A percentile compares a stretch with the other conserved stretches of the same genome.
Evolutionary conservation across 2,113 vertebrate genomes (phyloP).

Genomic region (Bungarus multicinctus): DNA sequence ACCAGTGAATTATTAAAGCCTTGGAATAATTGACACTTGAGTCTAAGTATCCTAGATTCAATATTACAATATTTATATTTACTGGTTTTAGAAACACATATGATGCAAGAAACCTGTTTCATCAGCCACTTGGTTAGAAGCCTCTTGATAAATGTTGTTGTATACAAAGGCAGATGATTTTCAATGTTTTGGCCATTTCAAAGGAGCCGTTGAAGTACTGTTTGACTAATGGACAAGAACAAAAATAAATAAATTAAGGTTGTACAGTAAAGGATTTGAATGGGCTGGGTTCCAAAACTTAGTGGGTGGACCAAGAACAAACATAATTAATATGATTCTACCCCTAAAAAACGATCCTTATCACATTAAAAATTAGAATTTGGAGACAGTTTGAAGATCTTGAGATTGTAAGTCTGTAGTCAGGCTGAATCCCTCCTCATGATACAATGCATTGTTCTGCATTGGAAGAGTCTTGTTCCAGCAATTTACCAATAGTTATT

Average conservation of each 20-base stretch:
- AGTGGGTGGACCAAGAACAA: not conserved
- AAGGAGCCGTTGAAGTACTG: not conserved
- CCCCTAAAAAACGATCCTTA: not conserved
- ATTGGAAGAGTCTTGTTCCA: not conserved
- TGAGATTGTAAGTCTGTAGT: not conserved
- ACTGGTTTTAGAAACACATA: not conserved
- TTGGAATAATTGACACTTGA: not conserved
- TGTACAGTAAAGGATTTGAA: not conserved
- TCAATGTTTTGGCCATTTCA: not conserved
- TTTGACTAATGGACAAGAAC: not conserved
- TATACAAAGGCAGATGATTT: not conserved
- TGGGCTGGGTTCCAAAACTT: not conserved
- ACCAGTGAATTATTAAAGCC: not conserved
- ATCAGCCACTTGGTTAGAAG: not conserved
- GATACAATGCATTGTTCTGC: not conserved
- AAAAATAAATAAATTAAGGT: not conserved
- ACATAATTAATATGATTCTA: not conserved
- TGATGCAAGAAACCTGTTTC: not conserved
- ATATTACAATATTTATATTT: not conserved
- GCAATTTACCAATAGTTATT: not conserved
- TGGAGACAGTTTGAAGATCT: not conserved
- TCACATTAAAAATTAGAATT: not conserved
- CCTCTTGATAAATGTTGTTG: not conserved
- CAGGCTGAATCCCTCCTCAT: not conserved
- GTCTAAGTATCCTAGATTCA: not conserved